Evolutionary conservation across 92 coral and sea anemone species (phyloP).

Genomic region (Zoanthus sociatus): DNA sequence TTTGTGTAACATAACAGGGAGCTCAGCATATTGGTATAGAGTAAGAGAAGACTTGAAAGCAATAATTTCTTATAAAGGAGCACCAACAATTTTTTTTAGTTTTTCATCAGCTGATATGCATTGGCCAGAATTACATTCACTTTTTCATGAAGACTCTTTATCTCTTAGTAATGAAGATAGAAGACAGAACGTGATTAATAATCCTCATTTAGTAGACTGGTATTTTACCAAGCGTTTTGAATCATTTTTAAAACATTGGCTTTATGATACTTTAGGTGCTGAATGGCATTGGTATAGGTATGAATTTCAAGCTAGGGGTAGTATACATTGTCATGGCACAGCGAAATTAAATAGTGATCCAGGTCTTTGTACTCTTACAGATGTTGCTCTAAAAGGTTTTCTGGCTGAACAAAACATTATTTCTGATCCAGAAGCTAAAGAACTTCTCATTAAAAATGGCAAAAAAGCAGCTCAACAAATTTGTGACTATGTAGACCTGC

Average conservation of each 20-base stretch:
- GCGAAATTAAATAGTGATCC: slow-evolving; percentile 3
- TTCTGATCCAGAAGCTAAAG: neutral
- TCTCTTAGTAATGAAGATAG: slow-evolving; percentile 23
- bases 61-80: slow-evolving; percentile 38
- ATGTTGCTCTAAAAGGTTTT: slow-evolving; percentile 12
- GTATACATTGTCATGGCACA: slow-evolving; percentile 14
- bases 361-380: slow-evolving; percentile 16
- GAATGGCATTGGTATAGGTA: slow-evolving; percentile 18
- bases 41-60: slow-evolving; percentile 14
- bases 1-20: slow-evolving; percentile 27
- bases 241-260: slow-evolving; percentile 40
- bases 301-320: slow-evolving; percentile 43
- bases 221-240: slow-evolving; percentile 44
- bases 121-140: slow-evolving; percentile 6
- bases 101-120: slow-evolving; percentile 27
- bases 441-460: slow-evolving; percentile 6
- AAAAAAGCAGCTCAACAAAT: slow-evolving; percentile 9
- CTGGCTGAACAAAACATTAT: slow-evolving; percentile 10
- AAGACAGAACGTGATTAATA: slow-evolving; percentile 42
- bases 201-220: slow-evolving; percentile 50
- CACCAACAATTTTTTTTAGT: slow-evolving; percentile 34
- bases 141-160: slow-evolving; percentile 12
- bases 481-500: slow-evolving; percentile 11
- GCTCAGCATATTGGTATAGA: slow-evolving; percentile 15
- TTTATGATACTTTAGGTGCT: slow-evolving; percentile 7